Evolutionary conservation across 2,888 invertebrate genomes (phyloP), one percentile per base, ranked within the genome.

Genomic region (Leptinotarsa juncta): DNA sequence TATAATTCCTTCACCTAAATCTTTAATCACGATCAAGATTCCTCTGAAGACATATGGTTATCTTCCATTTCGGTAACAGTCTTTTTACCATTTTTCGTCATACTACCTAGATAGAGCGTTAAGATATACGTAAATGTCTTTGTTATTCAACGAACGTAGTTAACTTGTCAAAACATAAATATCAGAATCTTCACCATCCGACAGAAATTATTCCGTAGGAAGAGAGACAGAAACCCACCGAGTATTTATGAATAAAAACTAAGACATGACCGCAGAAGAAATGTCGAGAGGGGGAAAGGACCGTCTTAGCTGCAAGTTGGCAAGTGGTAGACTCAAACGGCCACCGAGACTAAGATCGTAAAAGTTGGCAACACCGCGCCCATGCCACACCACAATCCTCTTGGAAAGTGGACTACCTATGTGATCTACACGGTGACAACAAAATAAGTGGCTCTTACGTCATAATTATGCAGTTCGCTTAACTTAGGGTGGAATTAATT

Each of bases 91-190:
- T 73, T 73, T 76, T 67, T 67, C 73, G 66, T 66, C 62, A 72
- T 72, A 77, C 70, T 73, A 71, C 71, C 70, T 62, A 75, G 77
- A 77, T 77, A 57, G 51, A 50, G 70, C 75, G 69, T 75, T 71
- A 75, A 75, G 77, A 77, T 77, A 77, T 57, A 71, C 77, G 57
- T 66, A 51, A 71, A 77, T 67, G 77, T 77, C 75, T 75, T 77
- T 77, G 77, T 77, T 77, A 77, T 77, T 75, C 77, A 51, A 49
- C 65, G 60, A 66, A 73, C 74, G 75, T 73, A 70, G 23, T 65
- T 16, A n/a, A 73, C 67, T 74, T 68, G 65, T 77, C 75, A 70
- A 74, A 77, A 74, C 76, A 67, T 68, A 71, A 69, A 75, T 75
- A 72, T 72, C 42, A 42, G 20, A 55, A 70, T 68, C 70, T 48